Percentiles rank a stretch among this genome's conserved stretches.
Evolutionary conservation across 2,797 vertebrate species (phyloP).

Genomic region (Gadopsis marmoratus): DNA sequence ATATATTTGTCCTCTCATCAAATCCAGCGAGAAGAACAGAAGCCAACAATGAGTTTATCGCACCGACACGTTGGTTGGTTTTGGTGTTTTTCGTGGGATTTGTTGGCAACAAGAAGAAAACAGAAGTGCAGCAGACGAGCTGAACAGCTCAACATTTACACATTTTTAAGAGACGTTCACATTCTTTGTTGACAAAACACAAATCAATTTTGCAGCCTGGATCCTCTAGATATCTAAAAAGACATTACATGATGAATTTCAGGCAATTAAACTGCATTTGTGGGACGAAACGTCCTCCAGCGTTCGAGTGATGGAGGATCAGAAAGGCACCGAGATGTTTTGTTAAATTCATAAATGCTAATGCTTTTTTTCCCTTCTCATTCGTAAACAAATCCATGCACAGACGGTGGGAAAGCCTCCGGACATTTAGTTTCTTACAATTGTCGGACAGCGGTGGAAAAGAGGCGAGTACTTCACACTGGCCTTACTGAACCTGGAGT

Average conservation of each 20-base stretch:
- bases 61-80: neutral
- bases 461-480: slow-evolving; percentile 22
- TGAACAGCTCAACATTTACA: neutral
- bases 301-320: slow-evolving; percentile 80
- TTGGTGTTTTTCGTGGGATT: neutral
- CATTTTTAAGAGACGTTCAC: neutral
- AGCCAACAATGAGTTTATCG: neutral
- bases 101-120: neutral
- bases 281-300: neutral
- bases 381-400: slow-evolving; percentile 88
- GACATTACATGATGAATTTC: neutral
- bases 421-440: slow-evolving; percentile 59
- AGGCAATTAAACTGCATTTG: neutral
- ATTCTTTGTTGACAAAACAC: neutral
- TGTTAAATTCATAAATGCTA: slow-evolving; percentile 65
- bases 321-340: slow-evolving; percentile 92
- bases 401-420: slow-evolving; percentile 79
- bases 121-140: no score
- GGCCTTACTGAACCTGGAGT: slow-evolving; percentile 2
- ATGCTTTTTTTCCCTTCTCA: slow-evolving; percentile 41
- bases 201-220: neutral
- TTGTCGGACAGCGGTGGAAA: slow-evolving; percentile 52
- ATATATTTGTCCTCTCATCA: neutral
- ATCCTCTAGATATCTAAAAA: neutral
- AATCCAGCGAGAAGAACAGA: neutral